Conservation (phyloP, 2,113 vertebrate species). For the Misgurnus anguillicaudatus region DNA sequence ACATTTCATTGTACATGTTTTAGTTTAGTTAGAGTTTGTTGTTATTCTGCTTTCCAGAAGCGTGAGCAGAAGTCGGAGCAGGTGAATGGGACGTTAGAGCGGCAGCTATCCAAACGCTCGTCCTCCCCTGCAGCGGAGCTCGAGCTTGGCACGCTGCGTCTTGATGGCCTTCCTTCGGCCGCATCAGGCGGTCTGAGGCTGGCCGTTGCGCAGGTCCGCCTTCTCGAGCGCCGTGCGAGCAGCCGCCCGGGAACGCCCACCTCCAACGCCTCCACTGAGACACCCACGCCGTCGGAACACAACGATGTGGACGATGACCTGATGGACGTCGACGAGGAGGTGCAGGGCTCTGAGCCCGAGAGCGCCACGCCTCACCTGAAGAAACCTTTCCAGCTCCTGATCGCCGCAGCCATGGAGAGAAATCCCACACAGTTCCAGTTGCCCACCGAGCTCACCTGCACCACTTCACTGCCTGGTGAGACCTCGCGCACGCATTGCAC, state of each 20-base stretch:
- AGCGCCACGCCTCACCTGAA: conserved; percentile 76
- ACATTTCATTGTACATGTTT: no score
- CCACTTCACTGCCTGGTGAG: conserved; percentile 94
- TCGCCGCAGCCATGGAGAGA: conserved; percentile 96
- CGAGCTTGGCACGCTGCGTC: conserved; percentile 80
- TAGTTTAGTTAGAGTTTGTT: neutral
- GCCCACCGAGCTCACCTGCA: conserved; percentile 95
- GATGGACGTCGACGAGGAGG: conserved; percentile 92
- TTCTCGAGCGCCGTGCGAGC: conserved; percentile 87
- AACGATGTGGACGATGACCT: conserved; percentile 93
- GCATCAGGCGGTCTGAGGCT: conserved; percentile 74
- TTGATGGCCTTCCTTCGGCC: conserved; percentile 70
- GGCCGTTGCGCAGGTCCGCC: conserved; percentile 83
- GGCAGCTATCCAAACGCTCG: conserved; percentile 81
- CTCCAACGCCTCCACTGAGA: conserved; percentile 92
- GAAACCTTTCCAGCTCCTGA: conserved; percentile 95
- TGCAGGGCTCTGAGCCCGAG: conserved; percentile 83
- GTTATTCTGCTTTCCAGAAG: conserved; percentile 73
- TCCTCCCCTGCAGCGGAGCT: conserved; percentile 88
- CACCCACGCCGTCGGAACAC: conserved; percentile 90
- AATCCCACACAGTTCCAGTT: conserved; percentile 98
- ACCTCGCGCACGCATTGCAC: neutral
- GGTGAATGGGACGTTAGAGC: conserved; percentile 92
- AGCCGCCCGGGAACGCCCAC: conserved; percentile 93
- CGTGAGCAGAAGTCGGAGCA: conserved; percentile 95